Conservation (phyloP, 2,113 vertebrate species). For the Porphyrio hochstetteri region DNA sequence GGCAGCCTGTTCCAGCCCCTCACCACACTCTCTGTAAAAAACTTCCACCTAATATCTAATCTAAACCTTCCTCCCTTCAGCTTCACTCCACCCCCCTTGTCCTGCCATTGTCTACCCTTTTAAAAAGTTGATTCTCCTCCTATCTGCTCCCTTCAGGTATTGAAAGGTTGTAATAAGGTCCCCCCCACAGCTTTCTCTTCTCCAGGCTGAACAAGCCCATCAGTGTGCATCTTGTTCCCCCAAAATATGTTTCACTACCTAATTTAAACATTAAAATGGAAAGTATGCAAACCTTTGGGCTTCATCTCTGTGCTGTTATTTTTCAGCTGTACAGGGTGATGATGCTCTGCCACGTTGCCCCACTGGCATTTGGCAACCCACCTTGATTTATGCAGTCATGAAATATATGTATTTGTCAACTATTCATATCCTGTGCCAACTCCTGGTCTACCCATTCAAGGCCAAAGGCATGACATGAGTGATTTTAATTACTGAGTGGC, state of each 20-base stretch:
- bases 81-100: too few species aligned
- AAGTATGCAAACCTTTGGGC: neutral
- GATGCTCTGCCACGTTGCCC: neutral
- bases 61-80: too few species aligned
- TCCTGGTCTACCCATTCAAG: neutral
- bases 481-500: neutral
- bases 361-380: neutral
- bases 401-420: neutral
- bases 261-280: neutral
- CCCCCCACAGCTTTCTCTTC: too few species aligned
- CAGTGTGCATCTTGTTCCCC: neutral
- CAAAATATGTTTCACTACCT: neutral
- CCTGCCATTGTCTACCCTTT: too few species aligned
- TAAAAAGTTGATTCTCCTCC: too few species aligned
- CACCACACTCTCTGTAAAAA: too few species aligned
- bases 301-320: neutral
- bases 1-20: too few species aligned
- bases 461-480: neutral
- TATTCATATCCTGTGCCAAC: neutral
- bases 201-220: too few species aligned
- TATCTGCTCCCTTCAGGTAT: too few species aligned
- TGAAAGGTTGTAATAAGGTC: too few species aligned
- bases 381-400: neutral
- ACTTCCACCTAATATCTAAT: too few species aligned
- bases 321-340: neutral